Evolutionary conservation across 2,888 invertebrate genomes (phyloP), one percentile per base, ranked within the genome.

Genomic region (Drosophila ezoana): DNA sequence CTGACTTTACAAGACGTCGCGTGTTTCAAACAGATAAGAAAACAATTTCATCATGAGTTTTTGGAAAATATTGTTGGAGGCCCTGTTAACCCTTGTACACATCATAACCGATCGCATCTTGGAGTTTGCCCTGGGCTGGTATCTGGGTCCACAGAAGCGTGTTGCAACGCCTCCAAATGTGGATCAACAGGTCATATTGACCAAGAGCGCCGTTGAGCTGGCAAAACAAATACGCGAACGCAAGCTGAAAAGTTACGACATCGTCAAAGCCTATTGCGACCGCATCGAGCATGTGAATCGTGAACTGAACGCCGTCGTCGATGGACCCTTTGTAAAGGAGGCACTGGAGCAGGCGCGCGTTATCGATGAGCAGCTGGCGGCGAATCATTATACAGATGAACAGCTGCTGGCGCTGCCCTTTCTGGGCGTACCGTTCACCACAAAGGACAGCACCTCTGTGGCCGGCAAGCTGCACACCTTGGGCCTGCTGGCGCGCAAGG

Each of bases 341-440:
- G 98, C 98, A 0, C 89, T 98, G 1, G 92, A 94, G 48, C 97
- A 98, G 83, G 98, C 98, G 0, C 93, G 93, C 63, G 92, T 93
- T 65, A 94, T 97, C 5, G 98, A 98, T 91, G 91, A 93, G 47
- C 92, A 94, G 57, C 94, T 98, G 23, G 93, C 93, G 32, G 92
- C 91, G 44, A 94, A 94, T 0, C 90, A 93, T 41, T 92, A 95
- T 54, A 91, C 94, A 0, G 94, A 95, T 28, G 93, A 94, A 13
- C 95, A 96, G 79, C 94, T 96, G 69, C 93, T 93, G 52, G 92
- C 94, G 16, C 95, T 95, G 92, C 97, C 98, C 4, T 96, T 98
- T 87, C 93, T 98, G 57, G 95, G 98, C 8, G 96, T 99, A 6
- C 98, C 99, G 0, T 97, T 98, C 90, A 97, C 98, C 6, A 95